Conservation (phyloP, 2,113 vertebrate species). For the Leuciscus idus region DNA sequence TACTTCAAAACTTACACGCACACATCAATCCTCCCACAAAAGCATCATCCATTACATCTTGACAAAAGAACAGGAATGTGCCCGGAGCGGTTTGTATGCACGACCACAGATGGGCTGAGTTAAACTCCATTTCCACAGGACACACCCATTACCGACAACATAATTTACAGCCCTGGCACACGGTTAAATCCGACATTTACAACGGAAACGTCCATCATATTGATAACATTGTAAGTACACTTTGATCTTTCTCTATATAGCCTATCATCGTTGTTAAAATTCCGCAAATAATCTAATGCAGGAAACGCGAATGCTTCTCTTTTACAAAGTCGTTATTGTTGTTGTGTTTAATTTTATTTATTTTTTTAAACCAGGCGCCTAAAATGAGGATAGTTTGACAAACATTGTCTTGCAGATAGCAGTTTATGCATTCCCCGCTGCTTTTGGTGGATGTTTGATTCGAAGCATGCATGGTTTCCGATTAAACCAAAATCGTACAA, state of each 20-base stretch:
- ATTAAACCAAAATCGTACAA: background rate
- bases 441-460: background rate
- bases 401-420: background rate
- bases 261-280: background rate
- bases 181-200: background rate
- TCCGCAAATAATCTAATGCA: background rate
- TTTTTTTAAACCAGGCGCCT: background rate
- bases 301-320: background rate
- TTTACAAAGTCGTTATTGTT: background rate
- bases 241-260: background rate
- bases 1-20: background rate
- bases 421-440: background rate
- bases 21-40: too few relatives aligned
- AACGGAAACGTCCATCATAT: background rate
- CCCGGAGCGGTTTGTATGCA: background rate
- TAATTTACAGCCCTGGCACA: background rate
- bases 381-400: background rate
- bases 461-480: background rate
- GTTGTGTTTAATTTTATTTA: background rate
- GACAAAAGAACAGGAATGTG: constrained; percentile 8
- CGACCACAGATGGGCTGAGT: background rate
- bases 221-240: background rate
- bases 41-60: too few relatives aligned
- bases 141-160: background rate
- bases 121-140: background rate